phyloP scores from a whole-genome alignment of 35 echinoderm and acorn worm species.

The Chiridota heheva region DNA sequence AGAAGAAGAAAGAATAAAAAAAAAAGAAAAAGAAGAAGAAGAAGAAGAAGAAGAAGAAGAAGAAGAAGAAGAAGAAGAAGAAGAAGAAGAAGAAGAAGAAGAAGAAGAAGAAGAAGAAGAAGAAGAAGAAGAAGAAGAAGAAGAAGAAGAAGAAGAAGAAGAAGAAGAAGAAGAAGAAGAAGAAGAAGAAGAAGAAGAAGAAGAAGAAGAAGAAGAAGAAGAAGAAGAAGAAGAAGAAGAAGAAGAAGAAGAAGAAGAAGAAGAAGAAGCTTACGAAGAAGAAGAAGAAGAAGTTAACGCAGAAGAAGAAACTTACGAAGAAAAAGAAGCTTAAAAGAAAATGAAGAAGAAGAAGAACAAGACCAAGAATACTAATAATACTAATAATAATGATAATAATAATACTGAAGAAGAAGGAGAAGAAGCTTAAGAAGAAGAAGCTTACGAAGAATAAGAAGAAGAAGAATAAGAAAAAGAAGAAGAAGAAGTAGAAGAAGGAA shows the following conservation, averaged over 20 bases:
- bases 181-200: constrained; percentile 8
- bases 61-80: constrained; percentile 8
- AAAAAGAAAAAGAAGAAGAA: neutral
- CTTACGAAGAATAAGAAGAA: no score
- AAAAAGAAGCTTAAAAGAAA: no score
- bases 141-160: constrained; percentile 9
- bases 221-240: constrained; percentile 8
- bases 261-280: neutral
- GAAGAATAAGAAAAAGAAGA: no score
- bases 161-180: constrained; percentile 8
- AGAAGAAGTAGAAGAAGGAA: neutral
- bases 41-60: constrained; percentile 8
- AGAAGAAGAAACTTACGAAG: neutral
- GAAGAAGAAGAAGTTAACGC: neutral
- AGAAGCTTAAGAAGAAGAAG: no score
- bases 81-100: constrained; percentile 9
- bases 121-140: constrained; percentile 8
- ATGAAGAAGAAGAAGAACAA: neutral
- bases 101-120: constrained; percentile 8
- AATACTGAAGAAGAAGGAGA: no score
- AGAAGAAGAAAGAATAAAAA: constrained; percentile 1
- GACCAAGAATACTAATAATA: no score
- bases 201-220: constrained; percentile 9
- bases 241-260: constrained; percentile 8
- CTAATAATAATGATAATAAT: no score